Evolutionary conservation across 2,888 invertebrate genomes (phyloP), one percentile per base, ranked within the genome.

Genomic region (Sesia apiformis): DNA sequence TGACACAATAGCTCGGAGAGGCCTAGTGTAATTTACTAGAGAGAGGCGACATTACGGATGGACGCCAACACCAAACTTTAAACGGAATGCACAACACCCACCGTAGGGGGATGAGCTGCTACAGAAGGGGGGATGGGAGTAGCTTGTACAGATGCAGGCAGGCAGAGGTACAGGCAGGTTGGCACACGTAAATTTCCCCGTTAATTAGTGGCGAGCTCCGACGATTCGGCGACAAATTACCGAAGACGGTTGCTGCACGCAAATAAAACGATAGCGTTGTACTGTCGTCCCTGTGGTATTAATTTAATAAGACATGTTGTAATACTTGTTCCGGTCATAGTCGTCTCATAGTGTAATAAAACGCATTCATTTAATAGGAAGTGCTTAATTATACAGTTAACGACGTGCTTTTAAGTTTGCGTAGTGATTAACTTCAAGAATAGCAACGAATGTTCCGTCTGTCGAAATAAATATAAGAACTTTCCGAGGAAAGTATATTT

Each of bases 181-280:
- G 80, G 81, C 78, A 77, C 72, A 70, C 74, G 76, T 81, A 77
- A 81, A 81, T 80, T 82, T 80, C 74, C 76, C 74, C 75, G 76
- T 83, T 84, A 84, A 85, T 85, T 83, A 84, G 84, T 82, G 78
- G 77, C 75, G 71, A 74, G 72, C 72, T 72, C 69, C 74, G 78
- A 74, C 78, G 76, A 76, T 77, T 69, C 70, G 67, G 61, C 72
- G 78, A 84, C 83, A 83, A 85, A 86, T 84, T 84, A 76, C 75
- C 59, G 57, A 55, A 70, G 71, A 76, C 73, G 74, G 72, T 67
- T 69, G 66, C 70, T 65, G 65, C 69, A 74, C 70, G 73, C 74
- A 75, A 78, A 79, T 76, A 76, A 74, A 76, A 73, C 69, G 61
- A 67, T 57, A 23, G 38, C 62, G 57, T 63, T 46, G 46, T 46